Base-by-base conservation (phyloP, 2,888 invertebrate species). In the Eueremaeus valkanovi region DNA sequence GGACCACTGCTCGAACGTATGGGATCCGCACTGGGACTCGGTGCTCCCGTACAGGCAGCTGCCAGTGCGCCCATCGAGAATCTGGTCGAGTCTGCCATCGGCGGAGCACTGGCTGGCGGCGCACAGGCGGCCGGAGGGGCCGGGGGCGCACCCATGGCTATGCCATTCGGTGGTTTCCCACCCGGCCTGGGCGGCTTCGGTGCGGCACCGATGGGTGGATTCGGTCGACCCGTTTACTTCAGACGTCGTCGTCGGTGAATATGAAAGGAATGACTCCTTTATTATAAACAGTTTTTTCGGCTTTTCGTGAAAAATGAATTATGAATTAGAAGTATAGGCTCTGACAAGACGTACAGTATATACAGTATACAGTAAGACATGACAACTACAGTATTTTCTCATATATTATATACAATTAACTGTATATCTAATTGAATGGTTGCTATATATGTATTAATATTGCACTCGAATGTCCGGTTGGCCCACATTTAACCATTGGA, bases 1-100 rank as follows among this genome's bases (percentile, higher is more conserved):
- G 72, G 72, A 29, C 75, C 75, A 18, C 55, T 75, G 3, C 24
- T 75, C n/a, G 61, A 70, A 8, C 21, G 70, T 0, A 70, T 70
- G 70, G 6, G 27, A 2, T 45, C 70, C 2, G 70, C 70, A 3
- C n/a, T 70, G 1, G 70, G 70, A 8, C 5, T 70, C 45, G 8
- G 16, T 9, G 21, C 13, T 6, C 24, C 70, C 13, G 45, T 24
- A 9, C 40, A 31, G 42, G 68, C 40, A 11, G 42, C 68, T 3
- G 36, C 68, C 42, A 40, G 63, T 0, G 61, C 61, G 24, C n/a
- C 29, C 0, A 40, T 70, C 29, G 70, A 70, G 0, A n/a, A 27
- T 5, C 1, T 45, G 1, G 70, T 70, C 16, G 45, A 70, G 9
- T 70, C 70, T 1, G 70, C 70, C 3, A 70, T 70, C 5, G 3